phyloP scores from a whole-genome alignment of 2,797 vertebrate species.

The Melanotaenia trifasciata region DNA sequence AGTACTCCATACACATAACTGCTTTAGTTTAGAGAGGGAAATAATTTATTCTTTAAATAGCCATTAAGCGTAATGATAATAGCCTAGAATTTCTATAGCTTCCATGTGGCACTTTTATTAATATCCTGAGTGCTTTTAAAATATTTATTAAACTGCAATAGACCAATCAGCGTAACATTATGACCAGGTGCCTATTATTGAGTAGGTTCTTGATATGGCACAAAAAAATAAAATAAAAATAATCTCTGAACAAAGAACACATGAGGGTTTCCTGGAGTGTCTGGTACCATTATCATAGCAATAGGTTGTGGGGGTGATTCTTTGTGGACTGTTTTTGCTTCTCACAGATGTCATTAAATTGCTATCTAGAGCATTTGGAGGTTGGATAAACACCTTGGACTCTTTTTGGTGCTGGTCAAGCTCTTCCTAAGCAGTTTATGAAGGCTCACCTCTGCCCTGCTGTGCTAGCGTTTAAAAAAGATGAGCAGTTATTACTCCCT shows the following conservation, averaged over 20 bases:
- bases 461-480: not conserved
- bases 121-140: slow-evolving; percentile 66
- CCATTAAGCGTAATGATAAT: slow-evolving; percentile 84
- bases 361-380: not conserved
- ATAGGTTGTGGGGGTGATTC: not conserved
- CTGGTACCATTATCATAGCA: not conserved
- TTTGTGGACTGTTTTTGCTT: not conserved
- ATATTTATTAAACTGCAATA: slow-evolving; percentile 73
- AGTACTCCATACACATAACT: slow-evolving; percentile 73
- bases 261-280: not conserved
- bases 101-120: slow-evolving; percentile 76
- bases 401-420: not conserved
- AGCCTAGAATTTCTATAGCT: slow-evolving; percentile 76
- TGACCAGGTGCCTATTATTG: not conserved
- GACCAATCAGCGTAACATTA: not conserved
- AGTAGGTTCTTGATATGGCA: not conserved
- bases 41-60: slow-evolving; percentile 70
- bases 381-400: not conserved
- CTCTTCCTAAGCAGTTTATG: not conserved
- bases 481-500: not conserved
- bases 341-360: not conserved
- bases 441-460: not conserved
- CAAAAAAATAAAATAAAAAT: not conserved
- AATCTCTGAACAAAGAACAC: not conserved
- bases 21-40: slow-evolving; percentile 72